Percentiles rank a stretch among this genome's conserved stretches.
These are phyloP conservation scores for Limenitis camilla DNA, from an alignment of 2,888 invertebrate genomes.

Conservation along the genomic window DNA sequence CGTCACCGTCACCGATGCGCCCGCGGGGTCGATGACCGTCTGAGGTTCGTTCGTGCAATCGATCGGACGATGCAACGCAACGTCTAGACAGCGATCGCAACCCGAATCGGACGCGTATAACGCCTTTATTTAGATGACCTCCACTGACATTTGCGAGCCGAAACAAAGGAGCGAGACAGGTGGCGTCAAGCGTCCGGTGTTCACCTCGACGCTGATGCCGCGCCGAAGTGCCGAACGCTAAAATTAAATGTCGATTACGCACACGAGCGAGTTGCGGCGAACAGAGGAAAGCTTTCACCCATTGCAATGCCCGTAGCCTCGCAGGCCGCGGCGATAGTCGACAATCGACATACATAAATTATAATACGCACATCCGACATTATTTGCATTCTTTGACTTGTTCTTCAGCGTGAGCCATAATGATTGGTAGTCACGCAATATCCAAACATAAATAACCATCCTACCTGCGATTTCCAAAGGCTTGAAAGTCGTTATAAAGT, in stretches of 20 bases:
- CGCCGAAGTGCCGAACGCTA: conserved; percentile 38
- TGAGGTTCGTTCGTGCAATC: conserved; percentile 69
- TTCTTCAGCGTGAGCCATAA: conserved; percentile 31
- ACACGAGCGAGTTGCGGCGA: conserved; percentile 34
- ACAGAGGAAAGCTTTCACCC: conserved; percentile 63
- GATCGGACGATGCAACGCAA: conserved; percentile 70
- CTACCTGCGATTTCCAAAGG: conserved; percentile 5
- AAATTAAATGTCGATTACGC: conserved; percentile 61
- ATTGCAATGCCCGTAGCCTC: conserved; percentile 37
- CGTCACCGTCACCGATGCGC: conserved; percentile 67
- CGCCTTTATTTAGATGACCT: conserved; percentile 73
- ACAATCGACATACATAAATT: conserved; percentile 33
- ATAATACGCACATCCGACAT: conserved; percentile 34
- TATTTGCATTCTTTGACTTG: conserved; percentile 37
- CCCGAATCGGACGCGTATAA: conserved; percentile 61
- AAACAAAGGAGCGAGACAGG: conserved; percentile 71
- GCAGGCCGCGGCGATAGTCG: conserved; percentile 35
- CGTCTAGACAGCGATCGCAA: conserved; percentile 69
- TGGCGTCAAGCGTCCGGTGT: conserved; percentile 56
- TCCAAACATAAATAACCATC: conserved; percentile 33
- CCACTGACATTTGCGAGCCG: conserved; percentile 67
- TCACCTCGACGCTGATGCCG: conserved; percentile 31
- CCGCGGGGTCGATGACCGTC: conserved; percentile 71
- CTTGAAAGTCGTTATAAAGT: conserved; percentile 1
- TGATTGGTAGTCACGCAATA: conserved; percentile 49